Evolutionary conservation across 2,888 invertebrate genomes (phyloP).

Genomic region (Mellilla xanthometata): DNA sequence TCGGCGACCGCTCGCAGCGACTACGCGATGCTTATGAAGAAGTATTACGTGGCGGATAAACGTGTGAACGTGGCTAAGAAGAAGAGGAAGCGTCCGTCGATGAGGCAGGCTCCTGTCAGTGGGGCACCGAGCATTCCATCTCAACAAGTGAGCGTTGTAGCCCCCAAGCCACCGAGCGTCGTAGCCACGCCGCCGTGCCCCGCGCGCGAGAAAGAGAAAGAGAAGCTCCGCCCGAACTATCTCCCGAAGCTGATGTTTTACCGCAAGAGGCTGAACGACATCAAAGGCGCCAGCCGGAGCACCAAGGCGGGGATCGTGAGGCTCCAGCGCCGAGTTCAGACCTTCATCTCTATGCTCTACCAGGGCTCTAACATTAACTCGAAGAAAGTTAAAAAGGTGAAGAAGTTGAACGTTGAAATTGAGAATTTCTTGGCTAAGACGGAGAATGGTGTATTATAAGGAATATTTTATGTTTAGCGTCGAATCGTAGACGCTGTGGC

Average conservation of each 20-base stretch:
- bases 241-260: conserved; percentile 45
- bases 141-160: conserved; percentile 14
- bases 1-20: conserved; percentile 64
- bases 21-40: conserved; percentile 58
- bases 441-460: conserved; percentile 39
- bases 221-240: conserved; percentile 2
- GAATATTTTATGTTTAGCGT: conserved; percentile 43
- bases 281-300: conserved; percentile 14
- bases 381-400: conserved; percentile 56
- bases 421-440: conserved; percentile 61
- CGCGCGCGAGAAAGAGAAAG: too few species aligned
- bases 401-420: conserved; percentile 53
- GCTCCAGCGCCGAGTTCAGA: conserved; percentile 6
- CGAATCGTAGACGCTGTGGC: conserved; percentile 36
- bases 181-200: too few species aligned
- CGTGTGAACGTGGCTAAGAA: conserved; percentile 31
- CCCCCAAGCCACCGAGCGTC: too few species aligned
- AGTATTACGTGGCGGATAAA: conserved; percentile 44
- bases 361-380: conserved; percentile 42
- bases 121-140: conserved; percentile 35
- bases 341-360: conserved; percentile 27
- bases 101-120: conserved; percentile 37
- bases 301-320: neutral
- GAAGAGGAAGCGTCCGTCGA: conserved; percentile 41
- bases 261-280: conserved; percentile 42